phyloP scores from a whole-genome alignment of 2,888 invertebrate species.

The Cryptocephalus moraei region DNA sequence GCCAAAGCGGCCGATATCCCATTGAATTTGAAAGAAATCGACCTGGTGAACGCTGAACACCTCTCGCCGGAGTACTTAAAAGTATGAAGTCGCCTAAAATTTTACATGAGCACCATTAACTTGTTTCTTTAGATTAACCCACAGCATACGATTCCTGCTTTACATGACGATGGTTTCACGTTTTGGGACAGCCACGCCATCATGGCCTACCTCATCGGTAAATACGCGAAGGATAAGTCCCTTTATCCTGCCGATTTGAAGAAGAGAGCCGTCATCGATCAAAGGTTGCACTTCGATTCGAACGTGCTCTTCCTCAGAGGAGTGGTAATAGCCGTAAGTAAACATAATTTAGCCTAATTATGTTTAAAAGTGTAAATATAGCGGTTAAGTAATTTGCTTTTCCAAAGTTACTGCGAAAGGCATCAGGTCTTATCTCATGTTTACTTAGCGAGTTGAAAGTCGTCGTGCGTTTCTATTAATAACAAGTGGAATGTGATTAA shows the following conservation, averaged over 20 bases:
- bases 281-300: conserved; percentile 42
- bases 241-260: conserved; percentile 44
- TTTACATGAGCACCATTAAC: no score
- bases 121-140: conserved; percentile 30
- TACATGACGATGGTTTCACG: conserved; percentile 44
- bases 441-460: no score
- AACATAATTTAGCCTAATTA: no score
- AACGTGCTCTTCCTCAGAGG: conserved; percentile 16
- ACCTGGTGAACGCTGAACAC: background rate
- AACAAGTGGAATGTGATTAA: no score
- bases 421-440: no score
- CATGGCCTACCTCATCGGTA: conserved; percentile 39
- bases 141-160: conserved; percentile 44
- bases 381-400: no score
- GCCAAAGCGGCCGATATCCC: background rate
- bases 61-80: background rate
- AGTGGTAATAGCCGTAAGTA: conserved; percentile 20
- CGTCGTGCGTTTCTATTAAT: no score
- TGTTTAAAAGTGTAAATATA: no score
- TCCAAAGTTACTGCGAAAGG: no score
- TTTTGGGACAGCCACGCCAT: conserved; percentile 41
- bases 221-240: conserved; percentile 41
- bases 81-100: background rate
- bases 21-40: background rate
- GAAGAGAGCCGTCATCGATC: conserved; percentile 41